Percentiles rank a stretch among this genome's conserved stretches.
Conservation (phyloP, 2,797 vertebrate genomes). For the Ataeniobius toweri region DNA sequence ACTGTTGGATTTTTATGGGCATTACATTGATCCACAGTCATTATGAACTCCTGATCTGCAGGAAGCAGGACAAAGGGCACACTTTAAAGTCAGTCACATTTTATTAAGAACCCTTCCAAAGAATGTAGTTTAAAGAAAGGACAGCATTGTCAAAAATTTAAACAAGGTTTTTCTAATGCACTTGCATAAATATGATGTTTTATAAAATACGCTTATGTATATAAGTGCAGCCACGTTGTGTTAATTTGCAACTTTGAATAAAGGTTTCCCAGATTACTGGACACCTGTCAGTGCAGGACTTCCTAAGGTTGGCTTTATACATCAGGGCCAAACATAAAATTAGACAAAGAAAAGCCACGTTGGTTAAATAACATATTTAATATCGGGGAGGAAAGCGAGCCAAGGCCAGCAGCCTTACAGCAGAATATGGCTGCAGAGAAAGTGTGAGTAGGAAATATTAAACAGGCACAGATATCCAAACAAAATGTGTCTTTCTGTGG, state of each 20-base stretch:
- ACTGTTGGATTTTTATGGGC: not conserved
- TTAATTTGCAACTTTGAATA: conserved; percentile 6
- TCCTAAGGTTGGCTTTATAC: conserved; percentile 3
- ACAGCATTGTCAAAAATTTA: not conserved
- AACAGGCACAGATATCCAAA: not conserved
- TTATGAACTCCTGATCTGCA: not conserved
- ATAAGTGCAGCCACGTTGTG: not conserved
- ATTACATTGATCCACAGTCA: not conserved
- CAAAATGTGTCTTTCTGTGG: not conserved
- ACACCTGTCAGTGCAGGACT: not conserved
- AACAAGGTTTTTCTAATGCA: not conserved
- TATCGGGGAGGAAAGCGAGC: not conserved
- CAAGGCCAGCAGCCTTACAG: not conserved
- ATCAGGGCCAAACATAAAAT: not conserved
- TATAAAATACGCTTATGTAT: not conserved
- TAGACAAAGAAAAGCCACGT: not conserved
- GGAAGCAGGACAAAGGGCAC: not conserved
- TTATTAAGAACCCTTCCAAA: not conserved
- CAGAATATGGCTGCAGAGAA: not conserved
- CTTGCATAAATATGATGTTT: not conserved
- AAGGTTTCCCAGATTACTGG: conserved; percentile 9
- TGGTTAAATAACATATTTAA: not conserved
- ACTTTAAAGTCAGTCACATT: not conserved
- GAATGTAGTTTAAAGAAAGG: not conserved
- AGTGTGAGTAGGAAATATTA: not conserved